These are phyloP conservation scores for Nixonia krombeini DNA, from an alignment of 1,140 invertebrate genomes.

Conservation along the genomic window DNA sequence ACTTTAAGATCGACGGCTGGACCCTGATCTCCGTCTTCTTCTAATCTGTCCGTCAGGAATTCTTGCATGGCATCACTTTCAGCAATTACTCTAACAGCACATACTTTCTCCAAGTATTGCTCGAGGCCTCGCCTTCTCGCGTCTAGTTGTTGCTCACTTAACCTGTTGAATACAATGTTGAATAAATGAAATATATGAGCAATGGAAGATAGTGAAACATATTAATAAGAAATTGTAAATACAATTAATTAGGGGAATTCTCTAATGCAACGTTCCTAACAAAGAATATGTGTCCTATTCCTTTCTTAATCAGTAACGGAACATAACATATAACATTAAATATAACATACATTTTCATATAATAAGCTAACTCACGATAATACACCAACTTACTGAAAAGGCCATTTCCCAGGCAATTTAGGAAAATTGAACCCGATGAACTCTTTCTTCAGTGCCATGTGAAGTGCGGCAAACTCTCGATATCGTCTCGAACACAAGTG, in stretches of 20 bases:
- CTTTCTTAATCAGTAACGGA: too few species aligned
- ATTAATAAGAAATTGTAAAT: too few species aligned
- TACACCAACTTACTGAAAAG: slow-evolving; percentile 89
- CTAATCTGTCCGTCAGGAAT: slow-evolving; percentile 88
- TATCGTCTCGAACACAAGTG: slow-evolving; percentile 97
- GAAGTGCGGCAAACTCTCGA: slow-evolving; percentile 93
- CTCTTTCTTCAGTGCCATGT: slow-evolving; percentile 93
- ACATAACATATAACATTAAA: too few species aligned
- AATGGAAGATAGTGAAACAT: background rate
- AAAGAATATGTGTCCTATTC: too few species aligned
- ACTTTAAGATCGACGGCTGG: slow-evolving; percentile 94
- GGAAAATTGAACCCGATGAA: slow-evolving; percentile 98
- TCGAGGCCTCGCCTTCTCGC: slow-evolving; percentile 93
- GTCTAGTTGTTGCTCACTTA: slow-evolving; percentile 97
- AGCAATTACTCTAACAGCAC: slow-evolving; percentile 97
- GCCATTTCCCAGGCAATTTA: slow-evolving; percentile 98
- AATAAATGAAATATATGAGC: background rate
- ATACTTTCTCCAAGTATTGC: slow-evolving; percentile 98
- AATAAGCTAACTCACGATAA: too few species aligned
- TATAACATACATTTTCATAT: too few species aligned
- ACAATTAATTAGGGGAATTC: too few species aligned
- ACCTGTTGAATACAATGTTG: slow-evolving; percentile 55
- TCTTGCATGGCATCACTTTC: slow-evolving; percentile 98
- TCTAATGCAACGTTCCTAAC: too few species aligned
- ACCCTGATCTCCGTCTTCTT: slow-evolving; percentile 86